Evolutionary conservation across 2,797 vertebrate species (phyloP).

Genomic region (Anguilla megastoma): DNA sequence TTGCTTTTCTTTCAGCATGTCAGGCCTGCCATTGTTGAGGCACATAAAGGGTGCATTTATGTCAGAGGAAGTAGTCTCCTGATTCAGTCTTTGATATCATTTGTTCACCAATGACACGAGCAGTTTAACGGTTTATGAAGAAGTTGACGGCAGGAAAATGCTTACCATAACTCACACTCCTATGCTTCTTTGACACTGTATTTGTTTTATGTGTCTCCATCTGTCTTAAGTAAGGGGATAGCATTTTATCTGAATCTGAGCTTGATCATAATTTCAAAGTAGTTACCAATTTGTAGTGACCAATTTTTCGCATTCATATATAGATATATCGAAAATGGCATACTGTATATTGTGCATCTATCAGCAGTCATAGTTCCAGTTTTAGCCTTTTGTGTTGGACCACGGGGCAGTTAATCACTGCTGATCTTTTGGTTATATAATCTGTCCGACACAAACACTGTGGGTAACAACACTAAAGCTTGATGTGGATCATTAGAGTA

Average conservation of each 20-base stretch:
- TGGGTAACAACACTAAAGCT: background rate
- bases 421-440: background rate
- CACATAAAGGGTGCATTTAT: background rate
- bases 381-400: background rate
- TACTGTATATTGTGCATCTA: constrained; percentile 17
- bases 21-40: constrained; percentile 15
- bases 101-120: background rate
- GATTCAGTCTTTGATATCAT: background rate
- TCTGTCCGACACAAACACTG: background rate
- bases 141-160: background rate
- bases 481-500: background rate
- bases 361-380: constrained; percentile 10
- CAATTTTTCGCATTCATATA: background rate
- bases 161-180: background rate
- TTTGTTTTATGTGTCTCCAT: background rate
- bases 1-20: background rate
- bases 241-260: constrained; percentile 6
- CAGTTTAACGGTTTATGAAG: constrained; percentile 6
- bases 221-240: background rate
- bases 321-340: background rate
- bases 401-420: background rate
- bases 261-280: background rate
- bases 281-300: constrained; percentile 14
- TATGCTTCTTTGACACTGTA: background rate
- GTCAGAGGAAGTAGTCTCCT: background rate